Evolutionary conservation across 2,113 vertebrate genomes (phyloP), one percentile per base, ranked within the genome.

Genomic region (Sinocyclocheilus grahami): DNA sequence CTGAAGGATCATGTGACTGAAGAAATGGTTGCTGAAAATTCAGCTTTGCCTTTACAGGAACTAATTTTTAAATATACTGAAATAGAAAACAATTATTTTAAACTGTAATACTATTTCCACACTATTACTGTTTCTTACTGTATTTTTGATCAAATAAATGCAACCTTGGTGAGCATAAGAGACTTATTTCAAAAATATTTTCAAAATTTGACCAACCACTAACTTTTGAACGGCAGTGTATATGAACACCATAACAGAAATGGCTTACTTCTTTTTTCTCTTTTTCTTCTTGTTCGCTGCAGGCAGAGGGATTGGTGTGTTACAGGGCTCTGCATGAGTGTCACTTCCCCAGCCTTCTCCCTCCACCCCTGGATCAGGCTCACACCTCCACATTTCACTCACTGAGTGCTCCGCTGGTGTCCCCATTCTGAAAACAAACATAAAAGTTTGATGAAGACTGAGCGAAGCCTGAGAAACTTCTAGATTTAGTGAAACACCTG

Each of bases 181-280:
- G 16, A 22, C 16, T 3, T 1, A 2, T 69, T 69, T 69, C 5
- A 18, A 20, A 71, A 20, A 37, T 14, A 55, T 2, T 55, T n/a
- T 42, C 72, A 11, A 75, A 46, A 76, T 20, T n/a, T 24, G 13
- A 48, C 74, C 0, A 0, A 5, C 4, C 71, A 5, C 37, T 13
- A 74, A 22, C 9, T 1, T 74, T 72, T 22, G 9, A 39, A 42
- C 2, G 0, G 3, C 8, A 18, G 14, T 53, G 12, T 24, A 24
- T 53, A 85, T 74, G 48, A 84, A 83, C 1, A 39, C 11, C 60
- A 24, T 20, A 81, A 42, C 11, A 53, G 16, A 76, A 83, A 71
- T 71, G 74, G 27, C 88, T 82, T 93, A 95, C 94, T 92, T 94
- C 85, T 91, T 94, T 81, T 27, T 67, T 85, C 91, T 94, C 81